Base-by-base conservation (phyloP, 2,888 invertebrate genomes). In the Drosophila macrospina region DNA sequence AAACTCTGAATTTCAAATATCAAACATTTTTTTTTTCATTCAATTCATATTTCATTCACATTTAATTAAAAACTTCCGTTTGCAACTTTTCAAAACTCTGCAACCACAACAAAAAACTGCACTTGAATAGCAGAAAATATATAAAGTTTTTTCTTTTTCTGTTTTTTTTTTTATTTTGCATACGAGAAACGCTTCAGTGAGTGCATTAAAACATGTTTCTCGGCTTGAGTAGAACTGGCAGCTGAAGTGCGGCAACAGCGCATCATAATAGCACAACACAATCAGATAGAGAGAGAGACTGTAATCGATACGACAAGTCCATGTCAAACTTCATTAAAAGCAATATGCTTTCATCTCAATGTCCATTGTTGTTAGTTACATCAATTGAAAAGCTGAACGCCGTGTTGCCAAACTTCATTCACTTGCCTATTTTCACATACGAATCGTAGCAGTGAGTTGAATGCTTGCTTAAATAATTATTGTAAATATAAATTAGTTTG, bases 21-120 rank as follows among this genome's bases (percentile, higher is more conserved):
- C 24, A 41, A 42, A 36, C 13, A 15, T 13, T 37, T 55, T 28
- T 28, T 28, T 5, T 45, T 13, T 8, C 15, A 15, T 72, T 4
- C 15, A 26, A 65, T 54, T 32, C 51, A 52, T 63, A 66, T 68
- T 68, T 61, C 62, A 55, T 68, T 61, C 65, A 52, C 60, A 73
- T 72, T 83, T 77, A 80, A 84, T 88, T 86, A 86, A 84, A 74
- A 81, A 85, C 88, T 89, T 84, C 63, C 78, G 67, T 68, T 59
- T 37, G 4, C 4, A 45, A 68, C 56, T 63, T 77, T 62, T 15
- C 0, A 16, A 56, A 56, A 61, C 64, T 61, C 24, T 52, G 26
- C 24, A 44, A 44, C 45, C 44, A 44, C 41, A 75, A 64, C 63
- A 3, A 62, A 61, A 39, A 87, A 85, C 80, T 69, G 70, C 80